Base-by-base conservation (phyloP, 2,888 invertebrate species). In the Stratiomys singularior region DNA sequence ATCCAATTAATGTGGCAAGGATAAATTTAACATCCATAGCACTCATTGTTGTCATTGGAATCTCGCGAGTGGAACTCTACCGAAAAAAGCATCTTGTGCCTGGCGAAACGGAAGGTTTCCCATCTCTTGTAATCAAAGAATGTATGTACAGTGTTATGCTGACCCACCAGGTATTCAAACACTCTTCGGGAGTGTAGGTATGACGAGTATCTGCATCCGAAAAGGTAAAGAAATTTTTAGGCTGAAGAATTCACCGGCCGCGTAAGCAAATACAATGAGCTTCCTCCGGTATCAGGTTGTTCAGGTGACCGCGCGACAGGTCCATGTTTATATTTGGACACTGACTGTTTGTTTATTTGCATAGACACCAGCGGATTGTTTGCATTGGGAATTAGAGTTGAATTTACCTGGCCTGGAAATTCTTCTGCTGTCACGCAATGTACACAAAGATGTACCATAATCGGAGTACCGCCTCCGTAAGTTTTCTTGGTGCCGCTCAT, bases 301-400 rank as follows among this genome's bases (percentile, higher is more conserved):
- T 58, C 21, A 60, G 74, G 52, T 74, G 60, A 58, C 58, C 74
- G 37, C 74, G 37, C 74, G 60, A 60, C 60, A 56, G 52, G 46
- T 69, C 69, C 69, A 27, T 58, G 58, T 56, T 72, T 72, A 21
- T 74, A 21, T 58, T 74, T 60, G 27, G 58, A 58, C 60, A 74
- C 58, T 56, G 30, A 23, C 74, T 74, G 58, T 52, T 30, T 67
- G 52, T 72, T 58, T 74, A 58, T 74, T 74, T 74, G 58, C 74
- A 58, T 74, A 74, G 74, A 58, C 74, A 69, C 69, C 46, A 58
- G 74, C 60, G 28, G 74, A 74, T 58, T 74, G 74, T 74, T 74
- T 74, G 74, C 74, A 74, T 37, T 60, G 52, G 60, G 74, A 74
- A 74, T 74, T 74, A 74, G 60, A 74, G 37, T 28, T 44, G 74